These are phyloP conservation scores for Phyllotis vaccarum DNA, from an alignment of 2,797 vertebrate genomes.

Conservation along the genomic window DNA sequence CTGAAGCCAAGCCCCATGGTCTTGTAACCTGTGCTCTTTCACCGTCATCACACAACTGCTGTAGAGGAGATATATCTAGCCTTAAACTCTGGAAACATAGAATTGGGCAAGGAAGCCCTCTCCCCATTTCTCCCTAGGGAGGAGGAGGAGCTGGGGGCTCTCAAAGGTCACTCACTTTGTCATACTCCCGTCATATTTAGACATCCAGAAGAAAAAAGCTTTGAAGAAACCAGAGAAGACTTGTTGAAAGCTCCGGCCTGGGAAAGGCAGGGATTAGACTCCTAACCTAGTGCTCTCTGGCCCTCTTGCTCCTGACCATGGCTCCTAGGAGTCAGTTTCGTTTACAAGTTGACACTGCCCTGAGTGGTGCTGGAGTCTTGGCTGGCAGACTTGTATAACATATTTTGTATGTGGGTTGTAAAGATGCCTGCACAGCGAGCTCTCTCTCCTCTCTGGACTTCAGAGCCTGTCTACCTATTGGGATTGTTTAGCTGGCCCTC, in stretches of 20 bases:
- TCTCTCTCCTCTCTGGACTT: not conserved
- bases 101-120: not conserved
- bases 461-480: not conserved
- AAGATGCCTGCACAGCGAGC: not conserved
- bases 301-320: not conserved
- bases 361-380: not conserved
- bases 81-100: not conserved
- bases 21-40: not conserved
- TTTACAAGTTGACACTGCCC: not conserved
- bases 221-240: too few species aligned
- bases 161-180: not conserved
- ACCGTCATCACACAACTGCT: not conserved
- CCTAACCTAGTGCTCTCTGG: not conserved
- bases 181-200: not conserved
- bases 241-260: not conserved
- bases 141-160: not conserved
- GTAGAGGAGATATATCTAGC: not conserved
- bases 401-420: not conserved
- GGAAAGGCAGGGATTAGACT: not conserved
- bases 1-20: not conserved
- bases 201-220: not conserved
- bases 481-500: not conserved
- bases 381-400: too few species aligned
- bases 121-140: not conserved
- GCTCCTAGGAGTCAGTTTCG: not conserved